Conservation (phyloP, 2,113 vertebrate species). For the Centropus bengalensis region DNA sequence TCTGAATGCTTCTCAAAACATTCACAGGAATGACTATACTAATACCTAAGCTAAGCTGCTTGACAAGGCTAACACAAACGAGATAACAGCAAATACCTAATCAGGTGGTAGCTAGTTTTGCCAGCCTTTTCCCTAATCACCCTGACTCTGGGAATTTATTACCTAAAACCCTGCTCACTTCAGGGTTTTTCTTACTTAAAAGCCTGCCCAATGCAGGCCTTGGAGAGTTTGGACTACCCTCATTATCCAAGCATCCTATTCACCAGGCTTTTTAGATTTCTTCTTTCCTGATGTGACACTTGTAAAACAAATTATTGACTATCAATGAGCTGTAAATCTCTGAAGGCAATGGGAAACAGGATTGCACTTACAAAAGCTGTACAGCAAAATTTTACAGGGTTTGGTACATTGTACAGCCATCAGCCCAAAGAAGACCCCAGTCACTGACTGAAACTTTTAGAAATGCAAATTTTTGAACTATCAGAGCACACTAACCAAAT, state of each 20-base stretch:
- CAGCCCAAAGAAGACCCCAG: background rate
- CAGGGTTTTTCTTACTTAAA: background rate
- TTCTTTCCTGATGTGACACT: background rate
- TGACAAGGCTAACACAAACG: background rate
- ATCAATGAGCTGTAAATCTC: background rate
- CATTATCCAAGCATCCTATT: background rate
- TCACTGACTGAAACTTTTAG: background rate
- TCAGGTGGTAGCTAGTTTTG: background rate
- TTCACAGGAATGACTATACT: background rate
- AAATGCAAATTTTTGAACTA: background rate
- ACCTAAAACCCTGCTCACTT: background rate
- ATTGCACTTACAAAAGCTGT: background rate
- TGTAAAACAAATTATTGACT: background rate
- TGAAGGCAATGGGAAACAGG: background rate
- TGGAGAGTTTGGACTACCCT: background rate
- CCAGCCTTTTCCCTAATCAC: background rate
- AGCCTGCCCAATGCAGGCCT: background rate
- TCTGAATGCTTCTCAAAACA: background rate
- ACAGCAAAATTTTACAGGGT: background rate
- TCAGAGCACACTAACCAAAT: background rate
- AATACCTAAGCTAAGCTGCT: background rate
- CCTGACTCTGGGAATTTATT: background rate
- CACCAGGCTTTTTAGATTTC: background rate
- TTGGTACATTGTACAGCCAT: background rate
- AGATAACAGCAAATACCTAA: background rate